phyloP scores from a whole-genome alignment of 2,888 invertebrate genomes.

The Metacarcinus magister region DNA sequence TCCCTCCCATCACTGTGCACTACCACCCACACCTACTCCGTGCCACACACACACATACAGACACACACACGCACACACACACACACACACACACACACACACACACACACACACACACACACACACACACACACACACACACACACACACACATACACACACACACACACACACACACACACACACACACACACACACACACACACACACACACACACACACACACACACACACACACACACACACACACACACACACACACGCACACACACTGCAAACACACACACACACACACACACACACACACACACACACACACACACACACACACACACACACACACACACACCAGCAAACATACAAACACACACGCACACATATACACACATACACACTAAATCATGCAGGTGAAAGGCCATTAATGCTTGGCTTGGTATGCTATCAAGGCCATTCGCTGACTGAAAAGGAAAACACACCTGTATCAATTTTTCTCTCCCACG shows the following conservation, averaged over 20 bases:
- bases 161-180: too few species aligned
- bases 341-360: neutral
- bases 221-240: neutral
- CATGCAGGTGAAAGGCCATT: neutral
- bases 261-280: neutral
- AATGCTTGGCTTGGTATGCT: neutral
- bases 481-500: neutral
- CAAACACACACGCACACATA: conserved; percentile 20
- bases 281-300: too few species aligned
- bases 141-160: too few species aligned
- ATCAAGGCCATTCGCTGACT: neutral
- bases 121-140: too few species aligned
- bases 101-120: too few species aligned
- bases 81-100: too few species aligned
- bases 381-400: neutral
- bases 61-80: neutral
- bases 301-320: too few species aligned
- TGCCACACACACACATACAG: neutral
- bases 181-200: too few species aligned
- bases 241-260: conserved; percentile 5
- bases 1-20: neutral
- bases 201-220: too few species aligned
- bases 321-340: too few species aligned
- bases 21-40: neutral
- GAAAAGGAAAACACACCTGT: neutral